Conservation (phyloP, 2,797 vertebrate genomes). For the Ibycter americanus region DNA sequence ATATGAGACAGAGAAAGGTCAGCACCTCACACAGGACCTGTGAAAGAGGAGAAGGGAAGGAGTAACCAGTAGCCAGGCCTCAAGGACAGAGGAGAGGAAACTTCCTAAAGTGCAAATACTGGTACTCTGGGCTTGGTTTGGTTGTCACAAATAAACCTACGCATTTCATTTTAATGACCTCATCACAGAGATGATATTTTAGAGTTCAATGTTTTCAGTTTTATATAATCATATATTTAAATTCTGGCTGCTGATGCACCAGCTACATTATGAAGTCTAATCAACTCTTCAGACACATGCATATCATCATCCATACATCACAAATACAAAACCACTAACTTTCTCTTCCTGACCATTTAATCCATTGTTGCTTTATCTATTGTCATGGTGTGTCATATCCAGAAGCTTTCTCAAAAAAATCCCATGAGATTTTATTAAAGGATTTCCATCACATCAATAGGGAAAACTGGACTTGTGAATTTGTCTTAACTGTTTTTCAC, state of each 20-base stretch:
- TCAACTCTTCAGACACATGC: neutral
- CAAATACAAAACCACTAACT: neutral
- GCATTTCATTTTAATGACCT: neutral
- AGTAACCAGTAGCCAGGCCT: neutral
- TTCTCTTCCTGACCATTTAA: neutral
- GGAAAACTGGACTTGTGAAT: neutral
- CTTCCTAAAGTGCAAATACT: neutral
- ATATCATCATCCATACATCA: neutral
- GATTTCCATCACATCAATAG: neutral
- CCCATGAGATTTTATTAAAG: neutral
- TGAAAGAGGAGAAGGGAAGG: neutral
- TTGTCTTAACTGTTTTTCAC: neutral
- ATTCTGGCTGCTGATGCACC: neutral
- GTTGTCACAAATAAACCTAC: neutral
- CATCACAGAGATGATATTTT: neutral
- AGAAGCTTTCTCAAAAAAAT: neutral
- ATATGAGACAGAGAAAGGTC: neutral
- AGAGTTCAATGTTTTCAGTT: neutral
- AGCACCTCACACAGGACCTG: neutral
- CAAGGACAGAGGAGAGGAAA: neutral
- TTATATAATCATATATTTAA: slow-evolving; percentile 30
- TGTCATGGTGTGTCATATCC: neutral
- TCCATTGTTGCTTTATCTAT: neutral
- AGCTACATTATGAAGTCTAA: slow-evolving; percentile 15
- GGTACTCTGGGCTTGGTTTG: neutral